Conservation (phyloP, 2,113 vertebrate genomes). For the Mesoclemmys tuberculata region DNA sequence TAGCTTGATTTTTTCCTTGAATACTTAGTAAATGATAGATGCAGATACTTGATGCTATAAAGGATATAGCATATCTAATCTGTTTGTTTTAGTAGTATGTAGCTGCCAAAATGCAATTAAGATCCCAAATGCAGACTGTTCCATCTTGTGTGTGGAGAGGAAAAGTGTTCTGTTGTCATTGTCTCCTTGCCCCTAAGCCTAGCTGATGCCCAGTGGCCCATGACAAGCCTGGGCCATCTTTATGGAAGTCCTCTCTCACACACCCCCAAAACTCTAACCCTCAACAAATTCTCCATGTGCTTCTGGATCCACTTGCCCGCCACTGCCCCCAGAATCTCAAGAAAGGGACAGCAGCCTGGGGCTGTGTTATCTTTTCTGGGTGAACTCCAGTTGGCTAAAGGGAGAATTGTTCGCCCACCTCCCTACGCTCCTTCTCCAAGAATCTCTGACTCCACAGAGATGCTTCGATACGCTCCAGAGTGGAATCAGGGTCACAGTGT, state of each 20-base stretch:
- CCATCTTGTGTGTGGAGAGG: neutral
- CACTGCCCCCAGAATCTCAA: conserved; percentile 28
- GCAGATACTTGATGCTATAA: conserved; percentile 45
- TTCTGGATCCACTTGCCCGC: neutral
- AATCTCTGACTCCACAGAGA: neutral
- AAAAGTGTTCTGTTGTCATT: neutral
- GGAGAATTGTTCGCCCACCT: neutral
- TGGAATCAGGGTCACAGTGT: neutral
- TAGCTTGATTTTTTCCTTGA: conserved; percentile 44
- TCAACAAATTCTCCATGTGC: neutral
- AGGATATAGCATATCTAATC: conserved; percentile 40
- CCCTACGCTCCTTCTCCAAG: neutral
- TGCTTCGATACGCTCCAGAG: neutral
- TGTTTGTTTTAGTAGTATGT: conserved; percentile 17
- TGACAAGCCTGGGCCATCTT: neutral
- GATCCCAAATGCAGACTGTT: neutral
- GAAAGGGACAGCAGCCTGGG: neutral
- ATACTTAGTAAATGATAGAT: conserved; percentile 68
- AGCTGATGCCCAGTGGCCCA: neutral
- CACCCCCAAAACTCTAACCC: neutral
- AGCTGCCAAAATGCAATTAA: conserved; percentile 58
- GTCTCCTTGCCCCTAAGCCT: neutral
- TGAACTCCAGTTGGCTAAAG: neutral
- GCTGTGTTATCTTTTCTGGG: neutral
- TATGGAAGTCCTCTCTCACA: neutral